phyloP scores from a whole-genome alignment of 1,140 invertebrate genomes.

The Cryptotermes secundus region DNA sequence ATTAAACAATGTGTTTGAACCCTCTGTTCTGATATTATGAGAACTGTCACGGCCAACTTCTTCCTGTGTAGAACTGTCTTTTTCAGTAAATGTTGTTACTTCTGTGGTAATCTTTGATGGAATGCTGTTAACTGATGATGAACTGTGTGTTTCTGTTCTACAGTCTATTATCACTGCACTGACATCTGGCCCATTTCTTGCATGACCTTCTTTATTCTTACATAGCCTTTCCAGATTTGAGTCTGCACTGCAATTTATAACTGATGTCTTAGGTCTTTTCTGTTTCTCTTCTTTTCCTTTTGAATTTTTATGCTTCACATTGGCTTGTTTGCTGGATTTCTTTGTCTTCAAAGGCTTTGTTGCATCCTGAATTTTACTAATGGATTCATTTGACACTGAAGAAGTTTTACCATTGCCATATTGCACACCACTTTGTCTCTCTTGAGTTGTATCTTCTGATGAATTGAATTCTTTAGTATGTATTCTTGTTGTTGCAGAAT shows the following conservation, averaged over 20 bases:
- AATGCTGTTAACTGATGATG: background rate
- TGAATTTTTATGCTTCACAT: background rate
- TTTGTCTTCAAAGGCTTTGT: background rate
- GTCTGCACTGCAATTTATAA: background rate
- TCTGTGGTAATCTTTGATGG: background rate
- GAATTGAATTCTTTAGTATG: background rate
- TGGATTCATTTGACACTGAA: background rate
- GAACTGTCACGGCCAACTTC: background rate
- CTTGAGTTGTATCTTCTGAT: background rate
- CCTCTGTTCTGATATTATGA: background rate
- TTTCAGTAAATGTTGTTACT: background rate
- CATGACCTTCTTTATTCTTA: background rate
- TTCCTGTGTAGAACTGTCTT: background rate
- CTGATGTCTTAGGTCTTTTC: background rate
- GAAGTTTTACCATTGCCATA: background rate
- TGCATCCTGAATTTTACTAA: background rate
- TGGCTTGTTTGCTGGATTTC: background rate
- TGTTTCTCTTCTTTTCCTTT: slow-evolving; percentile 3
- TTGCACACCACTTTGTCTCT: background rate
- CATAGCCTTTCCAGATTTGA: background rate
- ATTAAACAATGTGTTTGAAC: background rate
- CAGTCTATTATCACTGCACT: background rate
- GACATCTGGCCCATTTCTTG: background rate
- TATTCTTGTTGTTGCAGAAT: background rate
- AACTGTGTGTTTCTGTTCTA: background rate